These are phyloP conservation scores for Neoarius graeffei DNA, from an alignment of 2,113 vertebrate species.

Conservation along the genomic window DNA sequence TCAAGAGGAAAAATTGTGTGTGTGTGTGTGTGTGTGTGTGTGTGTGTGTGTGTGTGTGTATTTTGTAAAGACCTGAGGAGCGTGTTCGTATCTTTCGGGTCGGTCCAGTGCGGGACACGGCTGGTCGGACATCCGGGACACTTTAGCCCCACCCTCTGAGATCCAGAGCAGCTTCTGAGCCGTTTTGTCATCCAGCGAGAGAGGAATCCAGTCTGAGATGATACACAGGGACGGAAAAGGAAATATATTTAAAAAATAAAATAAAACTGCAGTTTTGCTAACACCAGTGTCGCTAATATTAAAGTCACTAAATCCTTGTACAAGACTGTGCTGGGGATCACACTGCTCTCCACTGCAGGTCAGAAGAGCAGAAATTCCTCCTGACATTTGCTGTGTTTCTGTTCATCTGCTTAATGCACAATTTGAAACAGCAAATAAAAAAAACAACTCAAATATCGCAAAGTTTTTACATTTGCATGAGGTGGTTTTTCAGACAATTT, in stretches of 20 bases:
- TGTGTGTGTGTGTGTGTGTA: not conserved
- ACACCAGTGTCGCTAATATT: no score
- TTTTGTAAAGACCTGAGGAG: slow-evolving; percentile 66
- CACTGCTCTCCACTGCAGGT: not conserved
- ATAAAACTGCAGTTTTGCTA: no score
- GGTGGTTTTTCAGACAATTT: no score
- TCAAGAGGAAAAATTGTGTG: no score
- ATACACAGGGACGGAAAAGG: not conserved
- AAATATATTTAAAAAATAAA: no score
- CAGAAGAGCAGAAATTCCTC: no score
- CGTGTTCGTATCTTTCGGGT: slow-evolving; percentile 73
- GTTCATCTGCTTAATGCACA: no score
- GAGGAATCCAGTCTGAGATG: slow-evolving; percentile 66
- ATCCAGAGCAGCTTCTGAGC: slow-evolving; percentile 77
- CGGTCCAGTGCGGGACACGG: slow-evolving; percentile 73
- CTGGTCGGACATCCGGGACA: slow-evolving; percentile 67
- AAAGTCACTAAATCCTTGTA: not conserved
- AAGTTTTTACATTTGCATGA: no score
- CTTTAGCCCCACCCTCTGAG: slow-evolving; percentile 67
- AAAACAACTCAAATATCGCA: no score
- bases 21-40: no score
- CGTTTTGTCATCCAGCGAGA: slow-evolving; percentile 73
- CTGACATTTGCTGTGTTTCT: no score
- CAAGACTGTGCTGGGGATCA: not conserved
- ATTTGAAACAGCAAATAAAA: no score